Percentiles rank a stretch among this genome's conserved stretches.
Conservation (phyloP, 1,140 invertebrate species). For the Nautilus pompilius region DNA sequence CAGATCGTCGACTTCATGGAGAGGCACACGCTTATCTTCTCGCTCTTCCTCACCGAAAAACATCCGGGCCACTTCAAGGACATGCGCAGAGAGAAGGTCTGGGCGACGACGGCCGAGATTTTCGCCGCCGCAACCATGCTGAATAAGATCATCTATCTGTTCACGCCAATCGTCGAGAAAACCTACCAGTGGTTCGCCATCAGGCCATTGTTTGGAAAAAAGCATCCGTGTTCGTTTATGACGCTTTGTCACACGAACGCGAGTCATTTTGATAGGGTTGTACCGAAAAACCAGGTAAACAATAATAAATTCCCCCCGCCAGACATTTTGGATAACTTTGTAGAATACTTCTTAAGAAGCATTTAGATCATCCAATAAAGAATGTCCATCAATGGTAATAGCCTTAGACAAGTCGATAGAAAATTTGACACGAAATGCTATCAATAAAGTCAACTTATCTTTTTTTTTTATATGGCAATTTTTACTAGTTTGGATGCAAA, state of each 20-base stretch:
- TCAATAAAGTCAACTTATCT: no score
- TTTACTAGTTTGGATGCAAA: no score
- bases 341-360: conserved; percentile 1
- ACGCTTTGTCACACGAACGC: conserved; percentile 44
- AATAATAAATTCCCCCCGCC: neutral
- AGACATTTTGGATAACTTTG: neutral
- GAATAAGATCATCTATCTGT: conserved; percentile 37
- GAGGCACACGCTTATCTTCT: conserved; percentile 30
- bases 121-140: conserved; percentile 41
- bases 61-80: conserved; percentile 22
- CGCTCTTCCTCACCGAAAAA: conserved; percentile 25
- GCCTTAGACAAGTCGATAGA: no score
- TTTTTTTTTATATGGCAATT: no score
- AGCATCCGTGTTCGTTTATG: conserved; percentile 11
- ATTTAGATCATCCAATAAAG: no score
- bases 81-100: conserved; percentile 32
- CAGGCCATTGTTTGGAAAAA: conserved; percentile 6
- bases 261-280: conserved; percentile 40
- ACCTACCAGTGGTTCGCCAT: conserved; percentile 40
- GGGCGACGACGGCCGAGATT: conserved; percentile 46
- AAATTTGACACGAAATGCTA: no score
- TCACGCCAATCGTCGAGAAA: conserved; percentile 35
- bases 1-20: conserved; percentile 39
- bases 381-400: no score
- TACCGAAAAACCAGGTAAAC: conserved; percentile 7